Conservation (phyloP, 2,797 vertebrate genomes). For the Rhynchotus rufescens region DNA sequence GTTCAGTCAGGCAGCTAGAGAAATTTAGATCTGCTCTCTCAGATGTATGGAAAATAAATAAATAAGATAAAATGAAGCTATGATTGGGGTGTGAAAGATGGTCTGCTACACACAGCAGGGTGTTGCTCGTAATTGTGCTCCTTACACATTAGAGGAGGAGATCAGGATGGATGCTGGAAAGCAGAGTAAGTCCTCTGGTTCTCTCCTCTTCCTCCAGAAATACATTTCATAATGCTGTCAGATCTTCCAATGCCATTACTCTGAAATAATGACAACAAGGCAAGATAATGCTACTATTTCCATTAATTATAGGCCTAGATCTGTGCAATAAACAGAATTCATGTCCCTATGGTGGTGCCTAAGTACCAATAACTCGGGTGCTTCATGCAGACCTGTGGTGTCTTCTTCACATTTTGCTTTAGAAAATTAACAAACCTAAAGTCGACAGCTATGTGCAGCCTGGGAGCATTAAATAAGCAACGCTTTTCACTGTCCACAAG, state of each 20-base stretch:
- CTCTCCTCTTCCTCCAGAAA: constrained; percentile 13
- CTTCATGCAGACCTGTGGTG: not conserved
- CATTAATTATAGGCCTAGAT: constrained; percentile 59
- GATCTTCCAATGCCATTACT: constrained; percentile 9
- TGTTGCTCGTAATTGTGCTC: not conserved
- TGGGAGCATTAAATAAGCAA: not conserved
- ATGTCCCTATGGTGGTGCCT: constrained; percentile 35
- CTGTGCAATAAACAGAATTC: constrained; percentile 63
- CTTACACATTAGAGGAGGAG: not conserved
- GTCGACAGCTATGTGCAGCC: not conserved
- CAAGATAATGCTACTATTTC: constrained; percentile 32
- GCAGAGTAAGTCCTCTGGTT: not conserved
- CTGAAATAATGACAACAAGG: constrained; percentile 48
- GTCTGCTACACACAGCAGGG: not conserved
- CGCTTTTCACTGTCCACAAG: not conserved
- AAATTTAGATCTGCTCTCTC: not conserved
- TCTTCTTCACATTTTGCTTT: constrained; percentile 24
- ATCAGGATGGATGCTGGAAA: not conserved
- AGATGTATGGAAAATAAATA: not conserved
- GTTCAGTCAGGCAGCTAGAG: not conserved
- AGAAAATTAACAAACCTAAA: constrained; percentile 50
- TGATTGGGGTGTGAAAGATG: not conserved
- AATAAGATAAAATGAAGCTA: constrained; percentile 4
- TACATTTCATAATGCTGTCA: not conserved
- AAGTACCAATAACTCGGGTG: constrained; percentile 61